A percentile compares a stretch with the other conserved stretches of the same genome.
Conservation (phyloP, 2,888 invertebrate genomes). For the Dilophus febrilis region DNA sequence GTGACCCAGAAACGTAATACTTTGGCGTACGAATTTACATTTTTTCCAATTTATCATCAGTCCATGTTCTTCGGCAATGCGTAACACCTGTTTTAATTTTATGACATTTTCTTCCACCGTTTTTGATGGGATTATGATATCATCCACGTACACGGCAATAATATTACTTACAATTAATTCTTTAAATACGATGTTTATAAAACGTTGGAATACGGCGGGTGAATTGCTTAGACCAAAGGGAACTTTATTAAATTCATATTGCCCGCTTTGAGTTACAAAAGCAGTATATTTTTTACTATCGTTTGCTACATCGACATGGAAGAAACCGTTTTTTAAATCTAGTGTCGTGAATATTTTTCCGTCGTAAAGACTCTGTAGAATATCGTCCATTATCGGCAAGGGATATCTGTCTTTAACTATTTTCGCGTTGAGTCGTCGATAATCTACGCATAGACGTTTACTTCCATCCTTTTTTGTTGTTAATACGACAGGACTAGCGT, state of each 20-base stretch:
- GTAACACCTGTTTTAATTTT: not conserved
- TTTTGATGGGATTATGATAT: too few species aligned
- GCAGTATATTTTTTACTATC: slow-evolving; percentile 18
- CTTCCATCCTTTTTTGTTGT: too few species aligned
- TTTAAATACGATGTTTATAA: slow-evolving; percentile 8
- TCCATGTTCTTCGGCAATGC: not conserved
- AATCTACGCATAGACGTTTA: too few species aligned
- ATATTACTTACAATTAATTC: slow-evolving; percentile 6
- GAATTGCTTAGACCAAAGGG: slow-evolving; percentile 24
- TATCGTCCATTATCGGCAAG: too few species aligned
- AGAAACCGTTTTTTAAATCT: slow-evolving; percentile 19
- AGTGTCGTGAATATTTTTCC: slow-evolving; percentile 16
- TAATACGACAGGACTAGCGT: too few species aligned
- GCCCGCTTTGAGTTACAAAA: slow-evolving; percentile 22
- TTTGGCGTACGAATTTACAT: slow-evolving; percentile 3
- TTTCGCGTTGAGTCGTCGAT: too few species aligned
- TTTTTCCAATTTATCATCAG: slow-evolving; percentile 5
- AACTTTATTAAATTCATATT: slow-evolving; percentile 22
- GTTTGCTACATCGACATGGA: slow-evolving; percentile 17
- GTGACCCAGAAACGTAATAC: slow-evolving; percentile 6
- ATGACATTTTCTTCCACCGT: too few species aligned
- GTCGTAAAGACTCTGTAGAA: too few species aligned
- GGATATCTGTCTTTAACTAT: too few species aligned
- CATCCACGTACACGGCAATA: slow-evolving; percentile 8
- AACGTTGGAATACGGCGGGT: slow-evolving; percentile 20